Conservation (phyloP, 2,113 vertebrate genomes). For the Hippocampus guttulatus region DNA sequence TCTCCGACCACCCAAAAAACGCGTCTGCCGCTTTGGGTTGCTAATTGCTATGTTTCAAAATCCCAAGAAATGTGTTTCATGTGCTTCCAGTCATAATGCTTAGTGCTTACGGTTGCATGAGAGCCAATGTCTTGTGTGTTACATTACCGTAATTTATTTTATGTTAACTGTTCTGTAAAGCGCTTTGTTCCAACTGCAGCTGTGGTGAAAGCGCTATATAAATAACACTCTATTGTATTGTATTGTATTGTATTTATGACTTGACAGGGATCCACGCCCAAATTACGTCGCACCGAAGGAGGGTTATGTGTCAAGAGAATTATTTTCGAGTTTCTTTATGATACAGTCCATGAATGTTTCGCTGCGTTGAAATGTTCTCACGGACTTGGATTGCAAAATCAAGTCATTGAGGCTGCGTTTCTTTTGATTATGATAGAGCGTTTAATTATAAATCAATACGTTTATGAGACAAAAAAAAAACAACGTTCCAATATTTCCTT, state of each 20-base stretch:
- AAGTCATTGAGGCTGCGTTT: not conserved
- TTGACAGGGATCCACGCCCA: slow-evolving; percentile 31
- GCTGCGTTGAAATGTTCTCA: not conserved
- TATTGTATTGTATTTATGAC: not conserved
- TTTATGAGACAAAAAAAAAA: not conserved
- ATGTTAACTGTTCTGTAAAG: too few relatives aligned
- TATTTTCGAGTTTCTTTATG: not conserved
- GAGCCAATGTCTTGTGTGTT: not conserved
- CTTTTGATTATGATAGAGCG: not conserved
- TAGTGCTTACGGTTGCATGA: too few relatives aligned
- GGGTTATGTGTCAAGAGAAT: slow-evolving; percentile 16
- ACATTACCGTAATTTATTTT: too few relatives aligned
- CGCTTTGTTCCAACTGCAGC: too few relatives aligned
- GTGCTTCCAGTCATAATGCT: too few relatives aligned
- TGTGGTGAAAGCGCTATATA: too few relatives aligned
- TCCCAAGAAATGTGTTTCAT: not conserved
- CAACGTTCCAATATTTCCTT: not conserved
- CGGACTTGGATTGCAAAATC: not conserved
- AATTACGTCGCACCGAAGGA: slow-evolving; percentile 31
- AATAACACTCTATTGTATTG: too few relatives aligned
- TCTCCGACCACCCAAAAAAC: too few relatives aligned
- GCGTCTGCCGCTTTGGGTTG: too few relatives aligned
- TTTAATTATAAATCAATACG: not conserved
- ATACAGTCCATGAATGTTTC: not conserved
- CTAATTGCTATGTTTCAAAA: not conserved